Evolutionary conservation across 2,113 vertebrate genomes (phyloP).

Genomic region (Melanerpes formicivorus): DNA sequence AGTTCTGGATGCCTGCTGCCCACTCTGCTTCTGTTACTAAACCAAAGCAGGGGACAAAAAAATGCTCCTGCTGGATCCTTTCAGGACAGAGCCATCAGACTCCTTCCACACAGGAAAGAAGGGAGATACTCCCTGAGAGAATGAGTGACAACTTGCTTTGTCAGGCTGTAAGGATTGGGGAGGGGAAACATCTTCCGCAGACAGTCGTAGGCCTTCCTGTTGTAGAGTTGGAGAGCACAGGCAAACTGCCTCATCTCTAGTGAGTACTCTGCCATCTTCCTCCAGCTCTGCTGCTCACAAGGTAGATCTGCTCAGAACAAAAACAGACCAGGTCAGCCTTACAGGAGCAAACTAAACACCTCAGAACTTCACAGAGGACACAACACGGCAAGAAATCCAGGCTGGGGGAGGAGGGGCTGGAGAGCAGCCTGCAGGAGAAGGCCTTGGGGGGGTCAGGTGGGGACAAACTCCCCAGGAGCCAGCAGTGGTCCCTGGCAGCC

Average conservation of each 20-base stretch:
- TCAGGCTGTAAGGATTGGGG: conserved; percentile 72
- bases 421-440: no score
- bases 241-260: conserved; percentile 71
- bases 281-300: conserved; percentile 58
- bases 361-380: neutral
- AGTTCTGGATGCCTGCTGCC: neutral
- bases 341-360: neutral
- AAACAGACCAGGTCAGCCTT: neutral
- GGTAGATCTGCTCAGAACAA: conserved; percentile 67
- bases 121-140: neutral
- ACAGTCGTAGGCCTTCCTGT: conserved; percentile 60
- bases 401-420: no score
- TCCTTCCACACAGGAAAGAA: neutral
- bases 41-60: neutral
- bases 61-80: neutral
- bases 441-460: no score
- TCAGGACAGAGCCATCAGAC: neutral
- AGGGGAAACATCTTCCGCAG: conserved; percentile 67
- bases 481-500: no score
- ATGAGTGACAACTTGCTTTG: conserved; percentile 63
- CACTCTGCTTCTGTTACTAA: neutral
- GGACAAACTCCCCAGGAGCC: no score
- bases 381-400: no score
- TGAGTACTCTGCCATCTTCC: conserved; percentile 53
- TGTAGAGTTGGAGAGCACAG: conserved; percentile 68